phyloP scores from a whole-genome alignment of 1,140 invertebrate species.

The Leptopilina clavipes region DNA sequence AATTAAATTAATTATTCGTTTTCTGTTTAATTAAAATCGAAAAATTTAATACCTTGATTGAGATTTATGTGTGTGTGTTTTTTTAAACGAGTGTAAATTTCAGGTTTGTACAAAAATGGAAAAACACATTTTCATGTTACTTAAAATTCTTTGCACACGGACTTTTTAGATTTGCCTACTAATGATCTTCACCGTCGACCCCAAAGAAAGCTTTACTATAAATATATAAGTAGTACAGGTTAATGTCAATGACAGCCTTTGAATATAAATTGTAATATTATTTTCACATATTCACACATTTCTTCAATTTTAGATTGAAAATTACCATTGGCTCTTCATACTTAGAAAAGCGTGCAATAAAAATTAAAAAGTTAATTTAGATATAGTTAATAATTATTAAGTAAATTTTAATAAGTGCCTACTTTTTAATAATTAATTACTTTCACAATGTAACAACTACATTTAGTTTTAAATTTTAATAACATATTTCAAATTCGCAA shows the following conservation, averaged over 20 bases:
- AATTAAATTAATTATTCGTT: background rate
- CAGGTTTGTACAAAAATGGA: background rate
- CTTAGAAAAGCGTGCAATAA: too few species aligned
- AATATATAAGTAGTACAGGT: constrained; percentile 20
- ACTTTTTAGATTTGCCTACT: constrained; percentile 12
- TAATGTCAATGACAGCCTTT: constrained; percentile 18
- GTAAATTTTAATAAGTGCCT: too few species aligned
- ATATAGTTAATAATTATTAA: too few species aligned
- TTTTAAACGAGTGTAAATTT: background rate
- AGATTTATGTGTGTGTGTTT: too few species aligned
- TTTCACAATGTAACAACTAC: too few species aligned
- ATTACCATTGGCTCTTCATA: background rate
- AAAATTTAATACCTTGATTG: background rate
- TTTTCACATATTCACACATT: background rate
- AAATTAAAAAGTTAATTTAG: too few species aligned
- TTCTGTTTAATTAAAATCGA: background rate
- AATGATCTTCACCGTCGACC: constrained; percentile 14
- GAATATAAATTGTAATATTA: constrained; percentile 11
- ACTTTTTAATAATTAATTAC: too few species aligned
- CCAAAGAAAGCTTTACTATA: constrained; percentile 8
- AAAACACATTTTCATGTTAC: constrained; percentile 8
- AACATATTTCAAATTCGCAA: too few species aligned
- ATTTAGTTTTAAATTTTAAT: too few species aligned
- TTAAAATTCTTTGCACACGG: background rate
- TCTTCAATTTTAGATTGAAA: background rate